These are phyloP conservation scores for Apoda limacodes DNA, from an alignment of 2,888 invertebrate genomes.

Conservation along the genomic window DNA sequence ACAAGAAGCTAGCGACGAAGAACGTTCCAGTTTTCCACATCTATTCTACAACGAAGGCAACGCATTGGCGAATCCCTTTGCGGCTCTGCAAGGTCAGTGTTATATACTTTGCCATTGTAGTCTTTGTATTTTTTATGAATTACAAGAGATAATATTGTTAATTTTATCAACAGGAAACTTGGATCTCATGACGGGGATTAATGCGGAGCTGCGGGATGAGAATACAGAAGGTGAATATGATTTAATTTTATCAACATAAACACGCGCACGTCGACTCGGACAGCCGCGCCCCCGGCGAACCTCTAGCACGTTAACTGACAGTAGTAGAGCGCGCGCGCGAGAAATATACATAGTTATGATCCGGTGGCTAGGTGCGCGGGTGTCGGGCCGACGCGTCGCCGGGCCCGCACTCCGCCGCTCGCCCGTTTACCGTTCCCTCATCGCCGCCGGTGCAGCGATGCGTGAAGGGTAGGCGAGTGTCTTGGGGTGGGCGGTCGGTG, in stretches of 20 bases:
- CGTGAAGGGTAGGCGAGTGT: slow-evolving; percentile 19
- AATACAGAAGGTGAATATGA: slow-evolving; percentile 57
- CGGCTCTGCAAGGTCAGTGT: slow-evolving; percentile 48
- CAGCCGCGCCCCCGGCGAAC: slow-evolving; percentile 70
- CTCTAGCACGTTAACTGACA: slow-evolving; percentile 31
- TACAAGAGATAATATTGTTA: too few species aligned
- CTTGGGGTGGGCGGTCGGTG: slow-evolving; percentile 27
- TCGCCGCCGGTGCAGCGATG: slow-evolving; percentile 13
- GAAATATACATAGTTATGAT: slow-evolving; percentile 25
- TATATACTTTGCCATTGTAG: neutral
- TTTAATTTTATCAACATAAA: slow-evolving; percentile 41
- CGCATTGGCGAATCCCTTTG: slow-evolving; percentile 60
- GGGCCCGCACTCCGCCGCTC: slow-evolving; percentile 27
- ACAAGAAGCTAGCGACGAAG: slow-evolving; percentile 77
- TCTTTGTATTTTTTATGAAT: slow-evolving; percentile 5
- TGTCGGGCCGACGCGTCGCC: slow-evolving; percentile 44
- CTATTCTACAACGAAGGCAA: slow-evolving; percentile 57
- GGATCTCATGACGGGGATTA: slow-evolving; percentile 59
- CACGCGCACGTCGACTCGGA: slow-evolving; percentile 67
- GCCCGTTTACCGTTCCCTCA: slow-evolving; percentile 20
- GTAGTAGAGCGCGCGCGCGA: slow-evolving; percentile 51
- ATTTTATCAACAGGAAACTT: slow-evolving; percentile 44
- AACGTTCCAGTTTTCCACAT: slow-evolving; percentile 56
- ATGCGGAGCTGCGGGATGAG: slow-evolving; percentile 55
- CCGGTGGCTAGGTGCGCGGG: slow-evolving; percentile 61